Evolutionary conservation across 2,888 invertebrate species (phyloP).

Genomic region (Tenthredo scrophulariae): DNA sequence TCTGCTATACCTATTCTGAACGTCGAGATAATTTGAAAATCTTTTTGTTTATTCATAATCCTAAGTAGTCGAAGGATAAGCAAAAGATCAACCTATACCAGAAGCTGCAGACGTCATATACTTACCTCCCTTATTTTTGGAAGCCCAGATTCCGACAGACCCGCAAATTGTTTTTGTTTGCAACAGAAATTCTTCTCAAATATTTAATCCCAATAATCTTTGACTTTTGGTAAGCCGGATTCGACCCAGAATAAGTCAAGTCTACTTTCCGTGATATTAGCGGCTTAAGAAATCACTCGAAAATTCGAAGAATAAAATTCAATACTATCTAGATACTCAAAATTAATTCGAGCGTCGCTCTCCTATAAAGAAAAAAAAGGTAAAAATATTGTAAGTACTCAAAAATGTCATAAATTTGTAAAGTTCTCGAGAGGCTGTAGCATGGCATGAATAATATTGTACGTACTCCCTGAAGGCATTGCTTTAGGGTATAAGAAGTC

Average conservation of each 20-base stretch:
- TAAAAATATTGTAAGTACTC: not conserved
- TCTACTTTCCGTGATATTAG: not conserved
- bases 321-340: not conserved
- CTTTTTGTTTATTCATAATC: slow-evolving; percentile 46
- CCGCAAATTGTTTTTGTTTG: slow-evolving; percentile 58
- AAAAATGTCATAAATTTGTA: not conserved
- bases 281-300: not conserved
- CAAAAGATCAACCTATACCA: slow-evolving; percentile 33
- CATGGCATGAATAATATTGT: slow-evolving; percentile 3
- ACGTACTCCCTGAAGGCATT: not conserved
- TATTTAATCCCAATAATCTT: slow-evolving; percentile 57
- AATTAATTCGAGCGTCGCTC: not conserved
- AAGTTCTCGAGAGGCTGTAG: not conserved
- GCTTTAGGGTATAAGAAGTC: slow-evolving; percentile 21
- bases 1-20: not conserved
- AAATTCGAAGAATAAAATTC: not conserved
- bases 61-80: slow-evolving; percentile 35
- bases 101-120: not conserved
- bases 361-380: not conserved
- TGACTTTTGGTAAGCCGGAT: slow-evolving; percentile 46
- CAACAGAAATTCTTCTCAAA: slow-evolving; percentile 57
- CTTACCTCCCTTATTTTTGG: not conserved
- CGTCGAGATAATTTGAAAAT: not conserved
- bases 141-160: not conserved
- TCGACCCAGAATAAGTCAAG: slow-evolving; percentile 20